Evolutionary conservation across 1,140 invertebrate species (phyloP).

Genomic region (Drosophila sucinea): DNA sequence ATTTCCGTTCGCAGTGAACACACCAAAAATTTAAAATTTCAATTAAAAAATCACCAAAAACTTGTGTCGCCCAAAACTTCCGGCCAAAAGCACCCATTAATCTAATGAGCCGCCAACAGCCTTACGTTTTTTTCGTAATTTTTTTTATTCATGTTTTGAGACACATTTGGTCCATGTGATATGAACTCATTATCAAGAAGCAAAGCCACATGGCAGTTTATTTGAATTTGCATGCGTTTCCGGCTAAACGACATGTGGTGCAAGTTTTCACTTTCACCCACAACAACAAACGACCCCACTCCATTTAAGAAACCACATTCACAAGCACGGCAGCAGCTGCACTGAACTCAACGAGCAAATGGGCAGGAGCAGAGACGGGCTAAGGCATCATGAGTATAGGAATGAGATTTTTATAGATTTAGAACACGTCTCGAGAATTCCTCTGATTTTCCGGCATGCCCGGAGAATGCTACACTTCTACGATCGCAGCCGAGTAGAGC

Average conservation of each 20-base stretch:
- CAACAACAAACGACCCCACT: conserved; percentile 12
- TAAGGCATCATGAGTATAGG: conserved; percentile 22
- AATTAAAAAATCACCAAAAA: conserved; percentile 20
- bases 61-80: conserved; percentile 12
- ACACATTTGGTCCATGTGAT: conserved; percentile 11
- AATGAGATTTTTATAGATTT: conserved; percentile 56
- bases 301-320: background rate
- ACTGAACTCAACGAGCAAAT: conserved; percentile 4
- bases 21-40: conserved; percentile 13
- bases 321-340: conserved; percentile 51
- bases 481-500: conserved; percentile 22
- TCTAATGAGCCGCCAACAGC: conserved; percentile 21
- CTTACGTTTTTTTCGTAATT: conserved; percentile 2
- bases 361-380: conserved; percentile 24
- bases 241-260: conserved; percentile 49
- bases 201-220: conserved; percentile 41
- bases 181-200: conserved; percentile 19
- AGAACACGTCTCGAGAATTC: conserved; percentile 47
- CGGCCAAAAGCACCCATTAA: conserved; percentile 14
- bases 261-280: conserved; percentile 63
- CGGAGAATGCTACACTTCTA: conserved; percentile 42
- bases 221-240: conserved; percentile 62
- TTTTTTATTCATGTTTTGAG: conserved; percentile 6
- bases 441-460: conserved; percentile 12
- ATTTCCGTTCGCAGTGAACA: background rate